Evolutionary conservation across 2,888 invertebrate genomes (phyloP).

Genomic region (Troides helena): DNA sequence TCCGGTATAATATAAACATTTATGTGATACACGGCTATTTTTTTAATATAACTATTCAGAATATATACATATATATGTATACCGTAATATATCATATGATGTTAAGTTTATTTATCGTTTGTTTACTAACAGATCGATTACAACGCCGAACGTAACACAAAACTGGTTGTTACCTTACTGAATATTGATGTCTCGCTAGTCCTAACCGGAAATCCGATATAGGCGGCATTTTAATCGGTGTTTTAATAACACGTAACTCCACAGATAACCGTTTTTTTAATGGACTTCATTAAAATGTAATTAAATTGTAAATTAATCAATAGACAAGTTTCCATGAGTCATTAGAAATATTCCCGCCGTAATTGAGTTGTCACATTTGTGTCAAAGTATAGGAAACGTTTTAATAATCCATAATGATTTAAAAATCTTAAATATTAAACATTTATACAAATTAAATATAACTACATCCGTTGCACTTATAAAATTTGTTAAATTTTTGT

Average conservation of each 20-base stretch:
- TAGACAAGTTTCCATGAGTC: background rate
- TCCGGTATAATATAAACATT: background rate
- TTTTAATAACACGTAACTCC: conserved; percentile 15
- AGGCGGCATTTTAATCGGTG: conserved; percentile 18
- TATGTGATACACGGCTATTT: background rate
- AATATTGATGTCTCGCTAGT: conserved; percentile 12
- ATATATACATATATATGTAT: no score
- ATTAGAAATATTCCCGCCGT: background rate
- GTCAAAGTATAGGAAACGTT: no score
- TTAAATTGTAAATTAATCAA: background rate
- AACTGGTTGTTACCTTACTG: conserved; percentile 24
- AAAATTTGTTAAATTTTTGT: no score
- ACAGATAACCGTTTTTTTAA: conserved; percentile 3
- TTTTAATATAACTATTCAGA: no score
- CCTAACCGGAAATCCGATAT: conserved; percentile 23
- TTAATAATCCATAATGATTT: no score
- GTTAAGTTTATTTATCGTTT: background rate
- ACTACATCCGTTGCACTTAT: no score
- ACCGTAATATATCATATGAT: no score
- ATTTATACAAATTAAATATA: no score
- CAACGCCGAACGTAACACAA: conserved; percentile 2
- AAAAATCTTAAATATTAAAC: no score
- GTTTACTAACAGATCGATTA: conserved; percentile 8
- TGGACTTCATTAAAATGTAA: conserved; percentile 9
- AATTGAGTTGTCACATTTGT: background rate